Evolutionary conservation across 2,113 vertebrate genomes (phyloP).

Genomic region (Pterocles burchelli): DNA sequence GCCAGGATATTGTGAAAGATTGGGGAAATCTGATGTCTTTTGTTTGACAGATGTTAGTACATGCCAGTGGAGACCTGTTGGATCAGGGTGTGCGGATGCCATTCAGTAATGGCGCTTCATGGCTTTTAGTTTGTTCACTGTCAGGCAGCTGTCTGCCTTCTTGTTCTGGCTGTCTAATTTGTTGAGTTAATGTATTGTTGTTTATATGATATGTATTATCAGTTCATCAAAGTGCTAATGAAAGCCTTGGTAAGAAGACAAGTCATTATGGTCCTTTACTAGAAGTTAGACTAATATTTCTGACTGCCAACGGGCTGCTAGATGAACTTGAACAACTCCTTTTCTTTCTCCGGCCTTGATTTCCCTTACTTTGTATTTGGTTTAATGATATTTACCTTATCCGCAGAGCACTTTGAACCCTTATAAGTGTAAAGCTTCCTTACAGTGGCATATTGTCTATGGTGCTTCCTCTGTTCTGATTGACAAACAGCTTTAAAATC

Average conservation of each 20-base stretch:
- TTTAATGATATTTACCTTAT: not conserved
- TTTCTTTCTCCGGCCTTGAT: not conserved
- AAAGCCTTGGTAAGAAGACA: not conserved
- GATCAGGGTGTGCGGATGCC: fast-evolving
- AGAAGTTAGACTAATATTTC: not conserved
- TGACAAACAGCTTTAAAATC: not conserved
- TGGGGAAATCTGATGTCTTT: not conserved
- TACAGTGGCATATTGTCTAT: not conserved
- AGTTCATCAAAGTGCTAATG: not conserved
- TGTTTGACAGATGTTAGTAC: not conserved
- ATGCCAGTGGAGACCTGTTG: not conserved
- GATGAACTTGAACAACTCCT: not conserved
- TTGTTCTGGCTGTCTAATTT: not conserved
- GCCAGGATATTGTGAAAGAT: not conserved
- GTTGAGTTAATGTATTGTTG: not conserved
- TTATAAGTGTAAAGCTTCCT: not conserved
- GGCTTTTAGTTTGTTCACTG: not conserved
- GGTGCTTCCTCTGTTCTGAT: not conserved
- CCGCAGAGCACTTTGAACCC: not conserved
- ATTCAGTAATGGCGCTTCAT: fast-evolving
- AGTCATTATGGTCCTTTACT: not conserved
- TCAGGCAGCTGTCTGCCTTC: not conserved
- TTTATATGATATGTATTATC: not conserved
- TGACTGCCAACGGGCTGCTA: not conserved
- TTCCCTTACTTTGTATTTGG: not conserved